Evolutionary conservation across 2,797 vertebrate species (phyloP), one percentile per base, ranked within the genome.

Genomic region (Hydrolagus colliei): DNA sequence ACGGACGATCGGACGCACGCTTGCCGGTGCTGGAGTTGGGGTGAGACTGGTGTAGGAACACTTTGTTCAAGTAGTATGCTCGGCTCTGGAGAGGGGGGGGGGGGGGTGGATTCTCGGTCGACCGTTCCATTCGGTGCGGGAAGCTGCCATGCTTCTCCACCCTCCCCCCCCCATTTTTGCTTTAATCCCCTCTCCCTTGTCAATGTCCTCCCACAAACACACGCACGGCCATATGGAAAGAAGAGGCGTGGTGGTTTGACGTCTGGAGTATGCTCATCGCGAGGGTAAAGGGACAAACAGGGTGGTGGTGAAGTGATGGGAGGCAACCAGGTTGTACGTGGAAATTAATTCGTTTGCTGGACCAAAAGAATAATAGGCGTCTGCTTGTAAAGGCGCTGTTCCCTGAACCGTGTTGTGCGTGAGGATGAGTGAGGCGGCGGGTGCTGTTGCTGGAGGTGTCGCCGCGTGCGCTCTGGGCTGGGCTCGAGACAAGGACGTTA

Each of bases 21-120:
- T 6, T 52, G 41, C 41, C 41, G 41, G 41, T 52, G 41, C 6
- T 52, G 41, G 41, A 7, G 76, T 12, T 27, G n/a, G 8, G 77
- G 3, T 27, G 63, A 11, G 65, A 67, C 65, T 52, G 65, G 79
- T 67, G 79, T 41, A 63, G 79, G 41, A 84, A 63, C 79, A 84
- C 62, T 84, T 84, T 84, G 79, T 84, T 84, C 63, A 62, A 65
- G 63, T 67, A 2, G 72, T 73, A n/a, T 27, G 72, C 62, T 65
- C 61, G 78, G 59, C 13, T 80, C 35, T 13, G 78, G 67, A 35
- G 79, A 35, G 68, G 73, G 27, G 68, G 20, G 22, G n/a, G 22
- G 41, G 79, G 16, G 8, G 20, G 16, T 84, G 16, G 65, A 6
- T 32, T 32, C 12, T 20, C 12, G n/a, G 32, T 84, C 79, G 63